These are phyloP conservation scores for Mus caroli DNA, from an alignment of 2,797 vertebrate genomes.

Conservation along the genomic window DNA sequence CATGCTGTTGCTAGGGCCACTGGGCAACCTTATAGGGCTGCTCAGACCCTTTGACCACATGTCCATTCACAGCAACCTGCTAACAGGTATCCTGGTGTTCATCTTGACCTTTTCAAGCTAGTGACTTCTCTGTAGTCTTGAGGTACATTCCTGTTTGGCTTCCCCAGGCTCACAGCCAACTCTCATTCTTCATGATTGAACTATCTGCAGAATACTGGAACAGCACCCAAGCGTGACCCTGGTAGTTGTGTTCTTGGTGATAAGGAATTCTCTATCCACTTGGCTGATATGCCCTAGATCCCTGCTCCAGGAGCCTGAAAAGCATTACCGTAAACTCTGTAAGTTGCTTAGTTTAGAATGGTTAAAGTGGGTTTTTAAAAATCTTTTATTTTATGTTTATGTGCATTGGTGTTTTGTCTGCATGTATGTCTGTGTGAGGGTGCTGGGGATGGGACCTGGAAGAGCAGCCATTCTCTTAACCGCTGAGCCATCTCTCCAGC, in stretches of 20 bases:
- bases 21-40: background rate
- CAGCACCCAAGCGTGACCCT: background rate
- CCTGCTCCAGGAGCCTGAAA: background rate
- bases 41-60: background rate
- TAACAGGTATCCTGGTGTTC: background rate
- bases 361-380: background rate
- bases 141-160: background rate
- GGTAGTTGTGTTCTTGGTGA: accelerated
- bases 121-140: background rate
- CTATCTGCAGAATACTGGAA: background rate
- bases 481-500: background rate
- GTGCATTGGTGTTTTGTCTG: background rate
- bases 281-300: background rate
- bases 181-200: background rate
- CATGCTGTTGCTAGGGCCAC: too few relatives aligned
- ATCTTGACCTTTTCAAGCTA: background rate
- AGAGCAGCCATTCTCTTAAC: background rate
- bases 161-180: accelerated
- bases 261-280: background rate
- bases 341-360: background rate
- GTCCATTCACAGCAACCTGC: background rate
- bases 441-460: background rate
- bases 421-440: background rate
- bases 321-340: too few relatives aligned
- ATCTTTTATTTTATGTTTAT: background rate